Base-by-base conservation (phyloP, 2,888 invertebrate species). In the Eretmocerus hayati region DNA sequence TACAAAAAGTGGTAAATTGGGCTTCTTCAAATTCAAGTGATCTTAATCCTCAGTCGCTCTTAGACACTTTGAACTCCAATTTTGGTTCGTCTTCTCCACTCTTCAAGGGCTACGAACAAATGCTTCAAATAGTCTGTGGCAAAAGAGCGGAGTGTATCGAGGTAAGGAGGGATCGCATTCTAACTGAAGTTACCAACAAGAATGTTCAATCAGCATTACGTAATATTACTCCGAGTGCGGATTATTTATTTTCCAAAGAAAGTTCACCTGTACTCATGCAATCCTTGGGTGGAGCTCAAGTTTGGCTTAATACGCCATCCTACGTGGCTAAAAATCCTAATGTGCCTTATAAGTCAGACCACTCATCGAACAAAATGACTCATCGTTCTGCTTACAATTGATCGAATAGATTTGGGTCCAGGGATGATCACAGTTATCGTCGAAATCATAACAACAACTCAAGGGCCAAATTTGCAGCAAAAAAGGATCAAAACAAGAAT, bases 101-200 rank as follows among this genome's bases (percentile, higher is more conserved):
- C 4, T 42, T 38, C 15, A 54, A 53, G 26, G 52, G 54, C 16
- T 52, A 31, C 23, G 54, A 58, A 4, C 49, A 51, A 36, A 50
- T 43, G 8, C 33, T 56, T 5, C 54, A 56, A 39, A 51, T 55
- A 5, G 46, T 57, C 16, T 58, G 56, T 38, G 57, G 53, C 5
- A 56, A 58, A 32, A 43, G 56, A 40, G 51, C 56, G 0, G 53
- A 54, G 19, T 53, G 52, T 26, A 50, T 54, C 19, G 48, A 57
- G 16, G 35, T 2, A 1, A 45, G 56, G 23, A 32, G 56, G 19
- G 49, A 53, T 8, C 43, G 51, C 3, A 11, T 57, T 0, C 32
- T 58, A 6, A 15, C n/a, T 4, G 50, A 50, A 8, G 3, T 57
- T 5, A 43, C 48, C 4, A 32, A 38, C 19, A 57, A 55, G 26